A percentile compares a stretch with the other conserved stretches of the same genome.
These are phyloP conservation scores for Equus przewalskii DNA, from an alignment of 2,113 vertebrate species.

Conservation along the genomic window DNA sequence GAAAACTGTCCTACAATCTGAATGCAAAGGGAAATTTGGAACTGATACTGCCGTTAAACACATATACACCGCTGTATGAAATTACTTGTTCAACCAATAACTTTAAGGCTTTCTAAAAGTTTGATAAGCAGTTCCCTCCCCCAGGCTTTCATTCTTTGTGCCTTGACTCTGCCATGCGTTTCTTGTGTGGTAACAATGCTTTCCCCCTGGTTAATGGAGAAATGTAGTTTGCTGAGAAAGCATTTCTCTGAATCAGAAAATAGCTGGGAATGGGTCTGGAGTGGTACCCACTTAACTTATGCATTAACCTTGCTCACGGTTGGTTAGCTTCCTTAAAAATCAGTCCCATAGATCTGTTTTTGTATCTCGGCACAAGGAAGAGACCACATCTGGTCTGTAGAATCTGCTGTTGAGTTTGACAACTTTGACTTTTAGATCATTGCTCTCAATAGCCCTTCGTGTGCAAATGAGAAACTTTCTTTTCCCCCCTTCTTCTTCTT, in stretches of 20 bases:
- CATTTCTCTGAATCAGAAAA: background rate
- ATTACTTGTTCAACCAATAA: background rate
- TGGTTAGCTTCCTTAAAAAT: background rate
- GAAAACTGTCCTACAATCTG: background rate
- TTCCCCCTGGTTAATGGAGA: background rate
- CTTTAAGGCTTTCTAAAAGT: background rate
- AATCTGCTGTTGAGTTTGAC: background rate
- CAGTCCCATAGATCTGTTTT: background rate
- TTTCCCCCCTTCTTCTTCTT: background rate
- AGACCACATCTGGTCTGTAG: background rate
- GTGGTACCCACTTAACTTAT: background rate
- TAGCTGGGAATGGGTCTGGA: background rate
- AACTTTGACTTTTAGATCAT: background rate
- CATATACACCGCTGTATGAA: background rate
- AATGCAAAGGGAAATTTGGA: background rate
- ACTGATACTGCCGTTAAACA: background rate
- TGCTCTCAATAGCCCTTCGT: background rate
- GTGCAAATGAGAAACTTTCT: background rate
- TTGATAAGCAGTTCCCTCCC: background rate
- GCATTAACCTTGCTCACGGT: background rate
- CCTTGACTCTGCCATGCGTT: background rate
- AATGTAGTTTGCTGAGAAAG: background rate
- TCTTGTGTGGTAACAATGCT: background rate
- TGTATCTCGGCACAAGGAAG: background rate
- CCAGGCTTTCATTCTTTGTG: background rate